Evolutionary conservation across 2,797 vertebrate genomes (phyloP).

Genomic region (Cirrhinus molitorella): DNA sequence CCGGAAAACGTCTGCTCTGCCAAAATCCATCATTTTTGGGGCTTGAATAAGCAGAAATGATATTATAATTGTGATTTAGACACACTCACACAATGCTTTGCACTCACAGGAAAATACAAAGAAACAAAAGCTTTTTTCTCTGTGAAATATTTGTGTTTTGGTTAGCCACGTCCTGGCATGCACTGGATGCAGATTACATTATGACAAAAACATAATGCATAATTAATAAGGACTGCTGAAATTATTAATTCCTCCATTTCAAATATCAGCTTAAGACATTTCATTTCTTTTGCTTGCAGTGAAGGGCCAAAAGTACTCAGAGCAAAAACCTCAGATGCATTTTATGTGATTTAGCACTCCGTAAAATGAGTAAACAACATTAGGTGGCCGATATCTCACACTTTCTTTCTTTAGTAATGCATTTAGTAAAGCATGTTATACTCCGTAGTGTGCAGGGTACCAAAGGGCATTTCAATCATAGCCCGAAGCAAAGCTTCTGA

Average conservation of each 20-base stretch:
- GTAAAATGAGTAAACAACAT: constrained; percentile 24
- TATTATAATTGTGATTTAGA: constrained; percentile 1
- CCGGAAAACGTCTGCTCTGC: constrained; percentile 4
- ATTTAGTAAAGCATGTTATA: constrained; percentile 34
- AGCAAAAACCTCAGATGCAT: background rate
- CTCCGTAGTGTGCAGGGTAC: background rate
- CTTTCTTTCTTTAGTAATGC: constrained; percentile 46
- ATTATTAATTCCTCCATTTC: constrained; percentile 52
- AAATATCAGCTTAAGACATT: constrained; percentile 17
- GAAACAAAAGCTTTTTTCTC: constrained; percentile 4
- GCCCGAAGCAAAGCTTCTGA: constrained; percentile 34
- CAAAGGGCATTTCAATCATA: constrained; percentile 36
- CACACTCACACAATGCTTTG: background rate
- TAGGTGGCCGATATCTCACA: constrained; percentile 2
- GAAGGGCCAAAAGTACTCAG: background rate
- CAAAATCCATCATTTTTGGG: background rate
- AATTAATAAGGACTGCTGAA: constrained; percentile 66
- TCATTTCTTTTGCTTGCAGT: background rate
- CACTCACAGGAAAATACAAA: background rate
- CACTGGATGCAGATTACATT: constrained; percentile 59
- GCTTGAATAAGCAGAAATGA: background rate
- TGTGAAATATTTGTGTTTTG: background rate
- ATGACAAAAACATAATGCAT: constrained; percentile 64
- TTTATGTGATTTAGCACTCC: constrained; percentile 27
- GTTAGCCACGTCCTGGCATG: background rate